Evolutionary conservation across 2,888 invertebrate species (phyloP), one percentile per base, ranked within the genome.

Genomic region (Galerucella nymphaeae): DNA sequence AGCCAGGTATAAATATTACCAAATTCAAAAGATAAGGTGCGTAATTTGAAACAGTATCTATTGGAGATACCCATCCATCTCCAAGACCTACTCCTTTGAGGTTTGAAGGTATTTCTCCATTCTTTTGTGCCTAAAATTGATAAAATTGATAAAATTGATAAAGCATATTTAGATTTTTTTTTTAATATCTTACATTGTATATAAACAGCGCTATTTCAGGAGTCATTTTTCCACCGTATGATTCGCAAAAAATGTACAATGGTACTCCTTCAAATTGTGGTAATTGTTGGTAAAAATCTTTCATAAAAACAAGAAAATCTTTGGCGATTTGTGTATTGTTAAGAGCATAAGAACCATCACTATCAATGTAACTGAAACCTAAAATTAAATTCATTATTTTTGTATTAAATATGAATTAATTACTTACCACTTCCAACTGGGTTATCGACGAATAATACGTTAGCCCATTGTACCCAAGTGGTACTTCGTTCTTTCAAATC

Each of bases 171-270:
- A n/a, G n/a, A n/a, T n/a, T n/a, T n/a, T n/a, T 9, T 0, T 10
- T 53, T 10, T 18, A 2, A 53, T 16, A 16, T 16, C 67, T 79
- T 83, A 91, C 91, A 86, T 89, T 87, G 71, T 87, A 83, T 84
- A 92, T 88, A 69, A 87, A 84, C 82, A 88, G 84, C 10, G 93
- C 95, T 84, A 96, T 96, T 81, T 95, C 95, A 0, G 93, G 91
- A 0, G 94, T 93, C 96, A 96, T 96, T 88, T 97, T 97, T 1
- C 96, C 97, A 18, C 97, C 97, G 85, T 97, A 97, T 0, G 96
- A 96, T 85, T 97, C 96, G 30, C 93, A 93, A 82, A 95, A 94
- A 74, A 97, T 94, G 83, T 96, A 96, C 48, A 95, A 88, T 0
- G 95, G 93, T 0, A 93, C 90, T 11, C 86, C 88, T 84, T 90